phyloP scores from a whole-genome alignment of 2,797 vertebrate species.

The Neopelma chrysocephalum region DNA sequence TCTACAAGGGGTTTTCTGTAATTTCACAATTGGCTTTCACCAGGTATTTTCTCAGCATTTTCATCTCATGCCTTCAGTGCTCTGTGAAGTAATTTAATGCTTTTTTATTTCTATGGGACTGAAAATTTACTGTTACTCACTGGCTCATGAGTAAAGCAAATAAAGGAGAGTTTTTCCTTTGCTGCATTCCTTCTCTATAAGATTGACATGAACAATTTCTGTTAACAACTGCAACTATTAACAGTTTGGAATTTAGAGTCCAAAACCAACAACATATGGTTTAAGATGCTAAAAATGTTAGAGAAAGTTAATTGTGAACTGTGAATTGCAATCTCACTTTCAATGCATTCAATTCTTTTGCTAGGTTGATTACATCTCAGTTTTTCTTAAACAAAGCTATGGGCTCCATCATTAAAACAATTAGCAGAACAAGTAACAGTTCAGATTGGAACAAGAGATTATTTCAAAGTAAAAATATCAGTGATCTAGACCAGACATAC shows the following conservation, averaged over 20 bases:
- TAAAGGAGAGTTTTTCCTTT: neutral
- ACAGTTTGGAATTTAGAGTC: neutral
- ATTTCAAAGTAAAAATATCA: neutral
- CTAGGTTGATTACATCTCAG: neutral
- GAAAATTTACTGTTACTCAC: neutral
- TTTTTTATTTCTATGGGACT: neutral
- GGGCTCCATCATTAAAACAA: neutral
- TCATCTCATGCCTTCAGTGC: neutral
- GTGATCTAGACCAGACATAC: neutral
- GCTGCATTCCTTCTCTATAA: neutral
- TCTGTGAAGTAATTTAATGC: neutral
- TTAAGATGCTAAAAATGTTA: neutral
- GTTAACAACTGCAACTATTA: neutral
- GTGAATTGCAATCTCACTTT: neutral
- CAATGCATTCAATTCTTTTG: neutral
- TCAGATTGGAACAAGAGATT: neutral
- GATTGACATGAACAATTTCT: neutral
- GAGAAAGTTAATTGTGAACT: neutral
- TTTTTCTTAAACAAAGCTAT: neutral
- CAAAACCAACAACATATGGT: neutral
- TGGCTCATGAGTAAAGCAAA: neutral
- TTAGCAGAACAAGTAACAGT: neutral
- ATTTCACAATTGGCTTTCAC: neutral
- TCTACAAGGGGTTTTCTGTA: neutral
- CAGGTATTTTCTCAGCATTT: neutral